Percentiles rank a stretch among this genome's conserved stretches.
Conservation (phyloP, 2,797 vertebrate species). For the Diceros bicornis region DNA sequence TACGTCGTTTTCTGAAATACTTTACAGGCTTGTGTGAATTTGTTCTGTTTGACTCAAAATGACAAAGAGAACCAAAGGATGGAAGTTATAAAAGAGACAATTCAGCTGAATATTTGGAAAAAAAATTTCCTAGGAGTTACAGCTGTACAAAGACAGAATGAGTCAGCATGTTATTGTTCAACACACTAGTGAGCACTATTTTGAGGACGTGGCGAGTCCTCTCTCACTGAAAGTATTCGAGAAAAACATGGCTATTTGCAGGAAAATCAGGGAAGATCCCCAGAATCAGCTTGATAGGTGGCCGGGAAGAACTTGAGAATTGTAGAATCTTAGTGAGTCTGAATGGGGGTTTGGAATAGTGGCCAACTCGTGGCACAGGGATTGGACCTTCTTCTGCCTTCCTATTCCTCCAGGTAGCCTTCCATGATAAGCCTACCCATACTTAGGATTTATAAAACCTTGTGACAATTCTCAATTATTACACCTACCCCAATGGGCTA, state of each 20-base stretch:
- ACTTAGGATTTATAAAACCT: background rate
- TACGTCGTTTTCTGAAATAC: background rate
- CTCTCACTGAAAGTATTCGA: background rate
- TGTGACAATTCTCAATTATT: background rate
- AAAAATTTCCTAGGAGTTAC: background rate
- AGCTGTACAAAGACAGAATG: background rate
- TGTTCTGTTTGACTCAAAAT: background rate
- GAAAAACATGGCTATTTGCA: background rate
- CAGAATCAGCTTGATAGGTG: background rate
- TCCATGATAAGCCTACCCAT: background rate
- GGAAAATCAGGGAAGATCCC: background rate
- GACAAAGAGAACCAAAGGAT: background rate
- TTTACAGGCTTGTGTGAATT: background rate
- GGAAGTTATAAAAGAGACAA: background rate
- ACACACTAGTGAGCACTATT: background rate
- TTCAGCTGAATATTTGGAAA: background rate
- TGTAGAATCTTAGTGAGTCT: background rate
- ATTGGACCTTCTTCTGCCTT: background rate
- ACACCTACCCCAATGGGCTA: background rate
- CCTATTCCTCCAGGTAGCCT: background rate
- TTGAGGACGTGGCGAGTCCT: background rate
- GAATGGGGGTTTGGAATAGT: background rate
- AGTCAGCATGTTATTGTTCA: background rate
- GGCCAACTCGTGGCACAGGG: background rate
- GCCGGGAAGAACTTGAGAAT: background rate